phyloP scores from a whole-genome alignment of 2,113 vertebrate genomes.

The Siniperca chuatsi region DNA sequence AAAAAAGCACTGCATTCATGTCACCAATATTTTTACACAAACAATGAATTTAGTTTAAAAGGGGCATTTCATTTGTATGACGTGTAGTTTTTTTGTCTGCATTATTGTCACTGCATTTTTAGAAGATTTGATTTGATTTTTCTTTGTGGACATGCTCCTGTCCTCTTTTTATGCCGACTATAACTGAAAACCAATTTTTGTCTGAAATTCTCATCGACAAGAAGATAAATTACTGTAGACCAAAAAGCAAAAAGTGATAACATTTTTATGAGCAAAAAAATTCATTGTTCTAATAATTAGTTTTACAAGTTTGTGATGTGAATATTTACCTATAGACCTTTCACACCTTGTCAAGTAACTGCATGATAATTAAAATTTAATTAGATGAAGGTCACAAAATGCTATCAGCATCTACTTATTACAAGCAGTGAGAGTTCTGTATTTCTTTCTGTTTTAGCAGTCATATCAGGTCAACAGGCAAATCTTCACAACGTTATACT shows the following conservation, averaged over 20 bases:
- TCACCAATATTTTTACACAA: not conserved
- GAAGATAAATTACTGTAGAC: not conserved
- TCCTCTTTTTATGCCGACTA: not conserved
- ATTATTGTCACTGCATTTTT: not conserved
- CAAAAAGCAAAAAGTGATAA: not conserved
- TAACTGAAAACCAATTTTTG: not conserved
- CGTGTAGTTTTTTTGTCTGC: not conserved
- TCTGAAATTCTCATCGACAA: too few relatives aligned
- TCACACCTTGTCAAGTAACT: not conserved
- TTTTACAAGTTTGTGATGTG: not conserved
- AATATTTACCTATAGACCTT: not conserved
- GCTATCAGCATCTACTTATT: not conserved
- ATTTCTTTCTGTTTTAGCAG: not conserved
- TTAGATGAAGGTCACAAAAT: conserved; percentile 14
- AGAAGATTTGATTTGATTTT: not conserved
- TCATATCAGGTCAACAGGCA: not conserved
- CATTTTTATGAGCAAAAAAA: too few relatives aligned
- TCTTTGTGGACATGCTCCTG: too few relatives aligned
- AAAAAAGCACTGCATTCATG: not conserved
- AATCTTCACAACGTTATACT: not conserved
- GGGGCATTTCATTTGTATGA: not conserved
- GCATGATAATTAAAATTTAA: not conserved
- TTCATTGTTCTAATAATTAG: not conserved
- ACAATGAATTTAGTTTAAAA: not conserved
- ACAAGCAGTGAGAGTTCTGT: not conserved